phyloP scores from a whole-genome alignment of 2,113 vertebrate genomes.

The Hemichromis elongatus region DNA sequence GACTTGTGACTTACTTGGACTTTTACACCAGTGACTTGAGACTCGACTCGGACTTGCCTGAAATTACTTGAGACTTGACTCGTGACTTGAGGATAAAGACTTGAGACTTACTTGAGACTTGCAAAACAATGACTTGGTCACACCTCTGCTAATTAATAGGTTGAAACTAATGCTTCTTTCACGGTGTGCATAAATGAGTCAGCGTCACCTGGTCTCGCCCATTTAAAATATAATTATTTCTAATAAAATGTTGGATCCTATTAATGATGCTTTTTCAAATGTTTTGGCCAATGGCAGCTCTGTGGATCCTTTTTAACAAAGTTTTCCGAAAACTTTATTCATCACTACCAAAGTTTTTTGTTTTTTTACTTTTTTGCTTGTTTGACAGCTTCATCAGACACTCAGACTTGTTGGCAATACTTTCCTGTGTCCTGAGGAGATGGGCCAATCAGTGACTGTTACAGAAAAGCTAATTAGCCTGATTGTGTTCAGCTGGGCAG shows the following conservation, averaged over 20 bases:
- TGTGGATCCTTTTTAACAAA: conserved; percentile 1
- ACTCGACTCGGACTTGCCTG: too few species aligned
- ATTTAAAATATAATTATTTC: not conserved
- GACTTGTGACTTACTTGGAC: too few species aligned
- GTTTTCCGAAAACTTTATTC: not conserved
- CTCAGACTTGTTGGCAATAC: not conserved
- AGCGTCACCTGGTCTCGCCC: not conserved
- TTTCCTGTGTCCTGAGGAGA: conserved; percentile 1
- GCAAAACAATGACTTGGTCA: too few species aligned
- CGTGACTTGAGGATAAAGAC: too few species aligned
- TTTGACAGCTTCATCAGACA: not conserved
- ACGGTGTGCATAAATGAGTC: not conserved
- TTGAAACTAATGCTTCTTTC: not conserved
- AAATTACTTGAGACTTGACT: too few species aligned
- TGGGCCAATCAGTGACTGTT: conserved; percentile 15
- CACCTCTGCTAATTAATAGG: too few species aligned
- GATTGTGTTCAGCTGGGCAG: conserved; percentile 38
- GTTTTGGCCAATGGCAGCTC: not conserved
- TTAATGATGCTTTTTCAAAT: conserved; percentile 4
- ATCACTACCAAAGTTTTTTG: not conserved
- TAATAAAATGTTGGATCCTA: not conserved
- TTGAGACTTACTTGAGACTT: too few species aligned
- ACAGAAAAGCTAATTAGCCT: conserved; percentile 32
- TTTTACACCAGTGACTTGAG: too few species aligned
- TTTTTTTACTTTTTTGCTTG: not conserved